These are phyloP conservation scores for Clusia tigrina DNA, from an alignment of 2,888 invertebrate genomes.

Conservation along the genomic window DNA sequence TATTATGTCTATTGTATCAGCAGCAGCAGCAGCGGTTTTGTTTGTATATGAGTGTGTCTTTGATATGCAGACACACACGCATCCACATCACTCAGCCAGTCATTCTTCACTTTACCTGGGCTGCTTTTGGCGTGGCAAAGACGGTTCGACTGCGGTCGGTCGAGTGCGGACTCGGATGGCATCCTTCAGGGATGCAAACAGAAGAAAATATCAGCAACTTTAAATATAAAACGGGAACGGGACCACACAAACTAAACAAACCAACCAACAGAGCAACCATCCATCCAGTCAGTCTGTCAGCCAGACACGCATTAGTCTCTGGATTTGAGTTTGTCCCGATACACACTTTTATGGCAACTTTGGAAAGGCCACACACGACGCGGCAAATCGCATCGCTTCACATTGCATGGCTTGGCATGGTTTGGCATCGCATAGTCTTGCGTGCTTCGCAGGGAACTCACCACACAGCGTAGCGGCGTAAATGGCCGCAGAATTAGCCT, in stretches of 20 bases:
- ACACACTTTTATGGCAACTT: conserved; percentile 2
- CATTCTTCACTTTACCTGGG: not conserved
- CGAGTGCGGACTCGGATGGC: not conserved
- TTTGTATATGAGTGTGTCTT: not conserved
- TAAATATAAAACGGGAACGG: not conserved
- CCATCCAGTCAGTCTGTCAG: not conserved
- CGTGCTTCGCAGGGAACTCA: no score
- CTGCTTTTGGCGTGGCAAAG: not conserved
- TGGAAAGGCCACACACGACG: conserved; percentile 24
- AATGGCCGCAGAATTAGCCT: not conserved
- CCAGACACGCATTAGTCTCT: not conserved
- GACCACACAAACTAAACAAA: not conserved
- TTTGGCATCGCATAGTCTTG: no score
- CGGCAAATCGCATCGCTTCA: no score
- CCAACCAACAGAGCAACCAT: not conserved
- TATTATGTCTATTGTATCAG: conserved; percentile 43
- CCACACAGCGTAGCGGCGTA: not conserved
- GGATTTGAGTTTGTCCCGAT: not conserved
- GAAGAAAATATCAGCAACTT: not conserved
- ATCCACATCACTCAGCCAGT: not conserved
- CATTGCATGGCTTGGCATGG: no score
- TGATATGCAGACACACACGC: not conserved
- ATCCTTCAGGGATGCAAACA: not conserved
- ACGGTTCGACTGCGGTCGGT: not conserved
- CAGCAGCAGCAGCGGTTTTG: not conserved